Evolutionary conservation across 1,140 invertebrate genomes (phyloP).

Genomic region (Adelges cooleyi): DNA sequence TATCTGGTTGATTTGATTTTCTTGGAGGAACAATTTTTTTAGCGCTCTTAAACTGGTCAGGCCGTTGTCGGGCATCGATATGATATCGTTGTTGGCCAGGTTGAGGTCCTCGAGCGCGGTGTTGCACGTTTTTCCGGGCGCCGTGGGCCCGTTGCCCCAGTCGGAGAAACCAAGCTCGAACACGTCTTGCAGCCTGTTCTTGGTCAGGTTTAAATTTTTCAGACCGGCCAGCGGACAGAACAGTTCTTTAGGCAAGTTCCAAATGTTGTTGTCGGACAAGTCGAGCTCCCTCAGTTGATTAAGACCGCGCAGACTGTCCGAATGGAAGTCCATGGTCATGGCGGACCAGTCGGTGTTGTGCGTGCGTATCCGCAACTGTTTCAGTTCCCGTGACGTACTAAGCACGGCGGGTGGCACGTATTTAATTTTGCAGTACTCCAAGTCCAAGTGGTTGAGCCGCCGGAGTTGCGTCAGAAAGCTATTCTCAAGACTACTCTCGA

Average conservation of each 20-base stretch:
- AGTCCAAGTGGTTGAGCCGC: constrained; percentile 59
- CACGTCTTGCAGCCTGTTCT: constrained; percentile 70
- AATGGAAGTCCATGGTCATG: constrained; percentile 63
- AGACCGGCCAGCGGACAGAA: constrained; percentile 71
- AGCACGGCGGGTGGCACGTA: constrained; percentile 62
- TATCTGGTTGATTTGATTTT: constrained; percentile 75
- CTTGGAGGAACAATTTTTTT: constrained; percentile 61
- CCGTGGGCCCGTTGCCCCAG: constrained; percentile 39
- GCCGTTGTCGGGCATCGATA: constrained; percentile 63
- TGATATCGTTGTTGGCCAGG: constrained; percentile 70
- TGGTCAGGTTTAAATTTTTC: constrained; percentile 63
- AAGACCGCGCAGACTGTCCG: constrained; percentile 57
- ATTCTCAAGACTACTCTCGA: constrained; percentile 56
- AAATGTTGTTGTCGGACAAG: constrained; percentile 77
- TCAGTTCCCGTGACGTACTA: constrained; percentile 57
- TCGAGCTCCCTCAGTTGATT: constrained; percentile 68
- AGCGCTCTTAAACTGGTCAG: constrained; percentile 64
- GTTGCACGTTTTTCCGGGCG: constrained; percentile 46
- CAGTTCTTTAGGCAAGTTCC: constrained; percentile 69
- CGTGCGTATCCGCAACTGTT: constrained; percentile 68
- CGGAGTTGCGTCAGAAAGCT: constrained; percentile 65
- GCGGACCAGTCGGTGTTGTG: constrained; percentile 65
- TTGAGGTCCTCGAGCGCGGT: constrained; percentile 70
- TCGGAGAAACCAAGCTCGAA: constrained; percentile 58
- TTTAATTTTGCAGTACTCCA: constrained; percentile 74